phyloP scores from a whole-genome alignment of 2,113 vertebrate genomes.

The Dipodomys merriami region DNA sequence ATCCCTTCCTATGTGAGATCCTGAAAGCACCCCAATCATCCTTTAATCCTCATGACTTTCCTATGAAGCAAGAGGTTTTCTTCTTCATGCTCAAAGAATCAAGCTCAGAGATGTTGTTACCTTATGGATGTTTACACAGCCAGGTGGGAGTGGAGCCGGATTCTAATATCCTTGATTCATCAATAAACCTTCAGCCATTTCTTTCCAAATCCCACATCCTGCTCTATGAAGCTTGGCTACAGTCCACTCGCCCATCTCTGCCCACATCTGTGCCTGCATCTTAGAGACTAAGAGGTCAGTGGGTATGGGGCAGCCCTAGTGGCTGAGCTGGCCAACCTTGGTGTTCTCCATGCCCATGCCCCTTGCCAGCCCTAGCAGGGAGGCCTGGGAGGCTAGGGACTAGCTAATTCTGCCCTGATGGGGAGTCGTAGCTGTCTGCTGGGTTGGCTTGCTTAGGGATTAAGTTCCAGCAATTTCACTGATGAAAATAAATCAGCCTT shows the following conservation, averaged over 20 bases:
- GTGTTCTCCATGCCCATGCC: not conserved
- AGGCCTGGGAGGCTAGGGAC: not conserved
- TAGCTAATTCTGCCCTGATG: conserved; percentile 40
- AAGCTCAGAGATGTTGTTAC: conserved; percentile 2
- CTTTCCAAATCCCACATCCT: not conserved
- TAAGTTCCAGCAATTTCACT: conserved; percentile 63
- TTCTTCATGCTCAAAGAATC: not conserved
- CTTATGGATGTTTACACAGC: not conserved
- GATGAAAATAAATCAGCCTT: conserved; percentile 75
- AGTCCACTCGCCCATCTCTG: not conserved
- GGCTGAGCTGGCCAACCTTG: not conserved
- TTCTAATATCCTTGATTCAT: not conserved
- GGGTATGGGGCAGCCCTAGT: not conserved
- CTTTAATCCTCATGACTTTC: not conserved
- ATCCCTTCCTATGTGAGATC: not conserved
- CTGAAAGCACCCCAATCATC: rapidly evolving
- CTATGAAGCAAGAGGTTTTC: not conserved
- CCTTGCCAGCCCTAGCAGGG: not conserved
- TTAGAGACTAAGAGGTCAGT: not conserved
- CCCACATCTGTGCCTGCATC: rapidly evolving
- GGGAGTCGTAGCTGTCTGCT: not conserved
- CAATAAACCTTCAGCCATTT: not conserved
- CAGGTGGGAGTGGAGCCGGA: not conserved
- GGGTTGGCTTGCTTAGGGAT: conserved; percentile 22
- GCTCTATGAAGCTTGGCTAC: no score